phyloP scores from a whole-genome alignment of 2,888 invertebrate genomes.

The Dryomyza anilis region DNA sequence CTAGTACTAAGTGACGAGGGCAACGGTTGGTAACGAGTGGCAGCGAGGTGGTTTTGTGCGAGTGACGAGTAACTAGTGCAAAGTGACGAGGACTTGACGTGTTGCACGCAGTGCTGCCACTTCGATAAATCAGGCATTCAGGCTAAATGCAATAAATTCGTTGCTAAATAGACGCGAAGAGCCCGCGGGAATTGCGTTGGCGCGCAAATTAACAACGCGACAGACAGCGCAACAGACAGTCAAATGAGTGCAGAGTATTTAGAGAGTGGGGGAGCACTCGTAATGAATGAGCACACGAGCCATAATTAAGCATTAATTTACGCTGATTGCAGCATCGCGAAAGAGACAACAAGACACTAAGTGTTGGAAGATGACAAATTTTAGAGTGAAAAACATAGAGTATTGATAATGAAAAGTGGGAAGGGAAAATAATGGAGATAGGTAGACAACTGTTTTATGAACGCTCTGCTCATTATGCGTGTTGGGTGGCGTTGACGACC shows the following conservation, averaged over 20 bases:
- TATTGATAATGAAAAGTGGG: conserved; percentile 13
- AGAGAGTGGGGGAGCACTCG: no score
- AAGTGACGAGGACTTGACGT: no score
- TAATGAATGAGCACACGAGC: neutral
- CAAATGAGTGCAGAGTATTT: neutral
- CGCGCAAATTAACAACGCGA: neutral
- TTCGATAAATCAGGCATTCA: conserved; percentile 15
- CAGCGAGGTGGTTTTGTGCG: neutral
- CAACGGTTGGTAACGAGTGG: neutral
- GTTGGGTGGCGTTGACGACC: no score
- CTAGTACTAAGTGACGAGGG: conserved; percentile 2
- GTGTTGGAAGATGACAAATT: no score
- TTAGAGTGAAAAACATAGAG: no score
- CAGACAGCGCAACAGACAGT: neutral
- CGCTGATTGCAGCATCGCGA: neutral
- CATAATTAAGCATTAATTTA: neutral
- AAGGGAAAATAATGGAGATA: neutral
- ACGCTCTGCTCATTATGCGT: no score
- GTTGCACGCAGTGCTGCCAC: no score
- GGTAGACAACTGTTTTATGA: neutral
- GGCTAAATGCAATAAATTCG: conserved; percentile 19
- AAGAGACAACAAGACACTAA: conserved; percentile 6
- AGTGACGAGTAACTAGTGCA: neutral
- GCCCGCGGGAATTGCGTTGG: neutral
- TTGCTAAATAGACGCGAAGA: conserved; percentile 14